phyloP scores from a whole-genome alignment of 2,113 vertebrate species.

The Notiomystis cincta region DNA sequence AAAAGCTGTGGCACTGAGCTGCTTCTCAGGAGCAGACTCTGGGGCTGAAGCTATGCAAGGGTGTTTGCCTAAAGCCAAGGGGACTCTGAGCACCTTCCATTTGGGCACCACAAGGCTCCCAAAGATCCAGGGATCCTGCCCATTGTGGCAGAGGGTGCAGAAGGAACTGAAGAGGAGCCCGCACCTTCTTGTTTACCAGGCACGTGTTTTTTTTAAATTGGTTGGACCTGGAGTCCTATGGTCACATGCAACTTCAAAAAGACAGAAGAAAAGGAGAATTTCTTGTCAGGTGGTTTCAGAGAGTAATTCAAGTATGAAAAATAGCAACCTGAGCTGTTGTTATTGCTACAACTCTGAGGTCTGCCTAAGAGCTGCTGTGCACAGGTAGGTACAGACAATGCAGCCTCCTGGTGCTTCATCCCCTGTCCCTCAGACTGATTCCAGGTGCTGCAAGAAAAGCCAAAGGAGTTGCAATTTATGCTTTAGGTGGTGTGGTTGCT shows the following conservation, averaged over 20 bases:
- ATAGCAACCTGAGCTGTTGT: not conserved
- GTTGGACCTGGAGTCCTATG: fast-evolving
- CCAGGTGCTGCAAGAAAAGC: not conserved
- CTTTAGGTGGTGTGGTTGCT: not conserved
- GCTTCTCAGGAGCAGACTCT: not conserved
- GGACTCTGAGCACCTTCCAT: not conserved
- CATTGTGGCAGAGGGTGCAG: not conserved
- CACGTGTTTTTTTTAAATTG: not conserved
- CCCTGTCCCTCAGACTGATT: not conserved
- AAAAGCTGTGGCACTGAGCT: not conserved
- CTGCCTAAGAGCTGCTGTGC: not conserved
- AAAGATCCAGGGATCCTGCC: not conserved
- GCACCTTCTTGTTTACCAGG: not conserved
- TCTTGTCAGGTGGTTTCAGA: not conserved
- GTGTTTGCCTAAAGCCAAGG: not conserved
- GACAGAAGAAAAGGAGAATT: not conserved
- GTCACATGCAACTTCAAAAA: not conserved
- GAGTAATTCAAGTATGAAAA: not conserved
- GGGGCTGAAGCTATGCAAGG: not conserved
- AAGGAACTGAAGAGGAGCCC: not conserved
- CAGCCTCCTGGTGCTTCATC: not conserved
- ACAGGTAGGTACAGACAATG: not conserved
- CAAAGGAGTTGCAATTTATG: not conserved
- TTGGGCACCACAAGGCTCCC: not conserved
- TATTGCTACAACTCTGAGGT: not conserved